phyloP scores from a whole-genome alignment of 1,140 invertebrate species.

The Bathynomus jamesi region DNA sequence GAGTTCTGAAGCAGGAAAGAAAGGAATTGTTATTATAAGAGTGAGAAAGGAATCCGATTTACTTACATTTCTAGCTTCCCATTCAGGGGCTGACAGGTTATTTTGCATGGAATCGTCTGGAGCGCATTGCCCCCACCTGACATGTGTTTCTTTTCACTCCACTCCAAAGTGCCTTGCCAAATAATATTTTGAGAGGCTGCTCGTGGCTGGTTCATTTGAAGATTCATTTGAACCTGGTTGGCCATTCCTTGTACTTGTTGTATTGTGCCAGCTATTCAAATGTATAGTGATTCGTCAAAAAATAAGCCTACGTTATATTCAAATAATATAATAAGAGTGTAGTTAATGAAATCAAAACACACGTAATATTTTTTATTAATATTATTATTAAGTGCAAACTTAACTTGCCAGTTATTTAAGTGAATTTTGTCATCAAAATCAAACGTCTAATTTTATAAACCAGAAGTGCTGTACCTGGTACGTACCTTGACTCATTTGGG shows the following conservation, averaged over 20 bases:
- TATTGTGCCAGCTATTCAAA: too few relatives aligned
- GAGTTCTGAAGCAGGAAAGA: too few relatives aligned
- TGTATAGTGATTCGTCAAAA: too few relatives aligned
- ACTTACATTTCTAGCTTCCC: neutral
- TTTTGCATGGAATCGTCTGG: neutral
- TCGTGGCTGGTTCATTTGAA: neutral
- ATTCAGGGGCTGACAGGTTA: neutral
- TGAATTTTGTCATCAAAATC: too few relatives aligned
- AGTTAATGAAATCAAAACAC: too few relatives aligned
- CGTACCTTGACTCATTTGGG: neutral
- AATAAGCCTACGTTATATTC: too few relatives aligned
- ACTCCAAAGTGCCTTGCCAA: neutral
- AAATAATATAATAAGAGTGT: too few relatives aligned
- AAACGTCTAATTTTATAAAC: too few relatives aligned
- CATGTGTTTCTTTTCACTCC: neutral
- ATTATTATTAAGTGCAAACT: too few relatives aligned
- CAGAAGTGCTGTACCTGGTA: too few relatives aligned
- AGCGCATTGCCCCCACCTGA: neutral
- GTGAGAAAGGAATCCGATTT: neutral
- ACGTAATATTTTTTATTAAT: too few relatives aligned
- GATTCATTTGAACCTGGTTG: neutral
- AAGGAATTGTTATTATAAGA: neutral
- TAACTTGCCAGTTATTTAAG: too few relatives aligned
- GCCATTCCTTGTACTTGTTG: neutral
- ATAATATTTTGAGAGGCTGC: neutral